These are phyloP conservation scores for Malthinus flaveolus DNA, from an alignment of 2,888 invertebrate species.

Conservation along the genomic window DNA sequence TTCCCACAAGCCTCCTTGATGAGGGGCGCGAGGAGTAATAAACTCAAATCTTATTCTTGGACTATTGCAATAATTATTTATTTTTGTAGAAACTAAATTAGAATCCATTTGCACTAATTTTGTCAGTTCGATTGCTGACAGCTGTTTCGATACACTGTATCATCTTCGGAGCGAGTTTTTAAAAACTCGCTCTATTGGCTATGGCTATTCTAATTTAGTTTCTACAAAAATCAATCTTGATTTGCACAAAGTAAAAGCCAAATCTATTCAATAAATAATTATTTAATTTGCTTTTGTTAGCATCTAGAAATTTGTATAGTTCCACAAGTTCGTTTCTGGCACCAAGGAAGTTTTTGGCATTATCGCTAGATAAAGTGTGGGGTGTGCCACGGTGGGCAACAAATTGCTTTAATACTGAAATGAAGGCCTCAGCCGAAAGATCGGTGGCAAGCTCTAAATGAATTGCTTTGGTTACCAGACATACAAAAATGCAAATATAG, in stretches of 20 bases:
- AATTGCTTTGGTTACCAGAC: conserved; percentile 41
- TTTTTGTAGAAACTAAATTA: too few relatives aligned
- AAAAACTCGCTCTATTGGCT: too few relatives aligned
- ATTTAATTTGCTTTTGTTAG: neutral
- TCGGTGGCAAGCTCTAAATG: conserved; percentile 44
- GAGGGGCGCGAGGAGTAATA: conserved; percentile 29
- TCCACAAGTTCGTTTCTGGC: conserved; percentile 37
- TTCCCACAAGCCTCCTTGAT: conserved; percentile 38
- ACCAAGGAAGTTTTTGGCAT: conserved; percentile 43
- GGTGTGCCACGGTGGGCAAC: conserved; percentile 38
- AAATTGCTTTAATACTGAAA: conserved; percentile 41
- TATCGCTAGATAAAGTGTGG: conserved; percentile 39
- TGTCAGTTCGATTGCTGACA: too few relatives aligned
- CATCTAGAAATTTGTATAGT: conserved; percentile 16
- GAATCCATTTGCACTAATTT: too few relatives aligned
- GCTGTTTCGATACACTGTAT: too few relatives aligned
- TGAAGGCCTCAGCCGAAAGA: conserved; percentile 39
- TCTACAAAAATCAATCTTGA: too few relatives aligned
- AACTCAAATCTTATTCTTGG: conserved; percentile 38
- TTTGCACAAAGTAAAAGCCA: too few relatives aligned
- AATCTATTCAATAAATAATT: too few relatives aligned
- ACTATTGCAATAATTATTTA: too few relatives aligned
- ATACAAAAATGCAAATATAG: conserved; percentile 40
- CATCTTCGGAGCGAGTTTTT: too few relatives aligned
- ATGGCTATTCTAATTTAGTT: too few relatives aligned